Conservation (phyloP, 2,888 invertebrate genomes). For the Drosophila heteroneura region DNA sequence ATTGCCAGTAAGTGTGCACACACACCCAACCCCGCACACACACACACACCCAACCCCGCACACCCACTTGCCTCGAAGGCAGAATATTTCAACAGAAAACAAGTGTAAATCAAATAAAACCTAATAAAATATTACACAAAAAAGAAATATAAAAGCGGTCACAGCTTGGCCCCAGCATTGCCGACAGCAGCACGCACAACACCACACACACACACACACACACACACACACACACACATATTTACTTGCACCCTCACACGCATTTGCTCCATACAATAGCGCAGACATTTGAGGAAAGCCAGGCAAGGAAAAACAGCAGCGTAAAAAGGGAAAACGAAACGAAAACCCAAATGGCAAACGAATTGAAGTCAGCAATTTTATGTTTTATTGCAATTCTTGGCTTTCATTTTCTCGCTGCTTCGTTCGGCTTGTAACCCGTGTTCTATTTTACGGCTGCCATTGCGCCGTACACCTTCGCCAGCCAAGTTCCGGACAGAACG, state of each 20-base stretch:
- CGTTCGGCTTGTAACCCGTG: constrained; percentile 3
- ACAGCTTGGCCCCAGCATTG: constrained; percentile 61
- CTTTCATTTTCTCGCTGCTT: constrained; percentile 57
- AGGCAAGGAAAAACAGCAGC: constrained; percentile 18
- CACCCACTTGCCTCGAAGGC: constrained; percentile 38
- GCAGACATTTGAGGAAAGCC: constrained; percentile 50
- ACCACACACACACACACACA: neutral
- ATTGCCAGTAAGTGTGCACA: constrained; percentile 51
- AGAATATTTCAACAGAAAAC: constrained; percentile 72
- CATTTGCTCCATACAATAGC: constrained; percentile 46
- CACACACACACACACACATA: constrained; percentile 9
- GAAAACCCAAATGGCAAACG: constrained; percentile 74
- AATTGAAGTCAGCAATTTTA: constrained; percentile 80
- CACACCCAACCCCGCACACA: constrained; percentile 21
- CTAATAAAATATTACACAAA: constrained; percentile 70
- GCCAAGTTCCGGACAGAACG: constrained; percentile 2
- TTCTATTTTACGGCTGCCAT: constrained; percentile 51
- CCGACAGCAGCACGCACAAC: constrained; percentile 52
- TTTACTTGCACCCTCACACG: constrained; percentile 20
- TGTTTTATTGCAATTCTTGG: constrained; percentile 79
- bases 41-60: constrained; percentile 18
- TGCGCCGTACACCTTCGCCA: constrained; percentile 48
- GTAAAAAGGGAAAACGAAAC: constrained; percentile 54
- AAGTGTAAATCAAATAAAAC: constrained; percentile 81
- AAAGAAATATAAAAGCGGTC: constrained; percentile 48